A percentile compares a stretch with the other conserved stretches of the same genome.
These are phyloP conservation scores for Rattus norvegicus DNA, from an alignment of 2,113 vertebrate genomes.

Conservation along the genomic window GRCr8 NC_086026.1:36226501-36227000, in stretches of 20 bases:
- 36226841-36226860: not conserved
- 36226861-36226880: not conserved
- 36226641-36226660: not conserved
- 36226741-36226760: not conserved
- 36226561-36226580: not conserved
- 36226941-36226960: not conserved
- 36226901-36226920: not conserved
- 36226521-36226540: not conserved
- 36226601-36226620: not conserved
- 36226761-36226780: slow-evolving; percentile 11
- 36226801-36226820: slow-evolving; percentile 46
- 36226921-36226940: not conserved
- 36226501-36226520: not conserved
- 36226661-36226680: not conserved
- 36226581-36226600: not conserved
- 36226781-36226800: not conserved
- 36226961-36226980: not conserved
- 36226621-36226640: not conserved
- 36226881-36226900: not conserved
- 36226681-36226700: not conserved
- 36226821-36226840: not conserved
- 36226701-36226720: not conserved
- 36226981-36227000: not conserved
- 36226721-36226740: not conserved
- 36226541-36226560: not conserved